Evolutionary conservation across 2,797 vertebrate genomes (phyloP).

Genomic region (Chloroceryle inda): DNA sequence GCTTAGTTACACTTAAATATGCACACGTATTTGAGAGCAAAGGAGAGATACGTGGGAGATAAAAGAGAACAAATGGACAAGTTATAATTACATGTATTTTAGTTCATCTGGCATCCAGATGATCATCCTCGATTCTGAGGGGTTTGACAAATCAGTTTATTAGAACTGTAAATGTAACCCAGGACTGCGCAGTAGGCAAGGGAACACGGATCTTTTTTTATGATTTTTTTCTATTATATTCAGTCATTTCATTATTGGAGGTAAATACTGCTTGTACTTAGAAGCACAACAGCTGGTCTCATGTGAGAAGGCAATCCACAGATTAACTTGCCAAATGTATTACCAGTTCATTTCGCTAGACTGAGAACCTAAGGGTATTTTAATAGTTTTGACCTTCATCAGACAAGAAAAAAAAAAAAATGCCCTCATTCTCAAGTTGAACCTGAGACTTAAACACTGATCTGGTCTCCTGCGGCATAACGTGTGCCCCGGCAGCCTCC

Average conservation of each 20-base stretch:
- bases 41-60: constrained; percentile 77
- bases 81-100: constrained; percentile 81
- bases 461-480: neutral
- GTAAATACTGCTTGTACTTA: constrained; percentile 75
- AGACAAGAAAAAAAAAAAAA: constrained; percentile 35
- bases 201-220: constrained; percentile 15
- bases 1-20: neutral
- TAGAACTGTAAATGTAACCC: constrained; percentile 80
- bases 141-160: constrained; percentile 86
- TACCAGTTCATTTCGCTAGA: constrained; percentile 76
- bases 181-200: constrained; percentile 68
- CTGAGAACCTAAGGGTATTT: constrained; percentile 75
- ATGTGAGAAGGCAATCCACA: constrained; percentile 79
- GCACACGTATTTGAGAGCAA: constrained; percentile 55
- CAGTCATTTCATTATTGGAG: constrained; percentile 76
- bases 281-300: constrained; percentile 75
- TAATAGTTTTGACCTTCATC: constrained; percentile 78
- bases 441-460: constrained; percentile 28
- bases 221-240: constrained; percentile 55
- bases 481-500: neutral
- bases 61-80: constrained; percentile 82
- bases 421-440: constrained; percentile 58
- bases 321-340: constrained; percentile 78
- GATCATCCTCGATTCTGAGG: constrained; percentile 82
- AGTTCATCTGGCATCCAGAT: constrained; percentile 84